phyloP scores from a whole-genome alignment of 2,797 vertebrate genomes.

The Syndactyla subalaris region DNA sequence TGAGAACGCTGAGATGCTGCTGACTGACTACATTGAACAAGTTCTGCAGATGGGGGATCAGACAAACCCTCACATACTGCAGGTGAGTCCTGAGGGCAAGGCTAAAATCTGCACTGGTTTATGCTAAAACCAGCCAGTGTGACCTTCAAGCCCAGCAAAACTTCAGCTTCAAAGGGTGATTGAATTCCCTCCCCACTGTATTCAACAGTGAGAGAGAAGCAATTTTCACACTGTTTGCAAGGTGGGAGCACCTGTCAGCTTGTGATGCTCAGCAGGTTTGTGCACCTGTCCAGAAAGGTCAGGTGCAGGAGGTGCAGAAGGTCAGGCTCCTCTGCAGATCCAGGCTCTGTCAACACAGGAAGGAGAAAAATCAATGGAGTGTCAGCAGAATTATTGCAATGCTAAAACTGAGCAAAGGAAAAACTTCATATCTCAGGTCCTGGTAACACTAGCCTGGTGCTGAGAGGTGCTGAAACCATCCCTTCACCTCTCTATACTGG shows the following conservation, averaged over 20 bases:
- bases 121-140: not conserved
- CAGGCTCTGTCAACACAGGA: not conserved
- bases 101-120: not conserved
- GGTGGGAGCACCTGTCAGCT: not conserved
- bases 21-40: constrained; percentile 84
- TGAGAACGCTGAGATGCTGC: constrained; percentile 79
- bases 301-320: not conserved
- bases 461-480: not conserved
- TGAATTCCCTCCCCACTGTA: not conserved
- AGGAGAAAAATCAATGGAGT: not conserved
- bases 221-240: not conserved
- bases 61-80: constrained; percentile 80
- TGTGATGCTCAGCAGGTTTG: not conserved
- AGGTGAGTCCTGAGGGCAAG: constrained; percentile 77
- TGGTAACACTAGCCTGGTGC: not conserved
- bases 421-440: not conserved
- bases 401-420: not conserved
- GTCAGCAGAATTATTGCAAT: not conserved
- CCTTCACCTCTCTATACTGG: not conserved
- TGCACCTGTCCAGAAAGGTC: not conserved
- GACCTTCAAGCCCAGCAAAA: not conserved
- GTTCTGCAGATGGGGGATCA: constrained; percentile 89
- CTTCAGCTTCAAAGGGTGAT: not conserved
- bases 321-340: not conserved
- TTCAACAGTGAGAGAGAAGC: not conserved